These are phyloP conservation scores for Oeneis ivallda DNA, from an alignment of 2,888 invertebrate species.

Conservation along the genomic window DNA sequence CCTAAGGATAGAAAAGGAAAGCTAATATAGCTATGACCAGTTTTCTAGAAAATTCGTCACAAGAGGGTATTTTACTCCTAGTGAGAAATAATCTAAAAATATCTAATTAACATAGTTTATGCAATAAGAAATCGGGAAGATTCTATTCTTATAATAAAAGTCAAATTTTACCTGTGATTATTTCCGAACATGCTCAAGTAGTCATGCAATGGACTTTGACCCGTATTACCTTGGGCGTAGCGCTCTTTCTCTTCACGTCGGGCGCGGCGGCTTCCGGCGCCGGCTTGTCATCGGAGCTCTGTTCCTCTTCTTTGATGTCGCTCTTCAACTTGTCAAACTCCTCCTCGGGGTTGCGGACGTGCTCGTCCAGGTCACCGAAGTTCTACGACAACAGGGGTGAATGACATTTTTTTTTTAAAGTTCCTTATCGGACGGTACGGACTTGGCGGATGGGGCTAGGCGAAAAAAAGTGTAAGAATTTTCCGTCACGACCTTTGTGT, in stretches of 20 bases:
- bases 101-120: too few species aligned
- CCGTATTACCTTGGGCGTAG: constrained; percentile 67
- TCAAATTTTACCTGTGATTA: constrained; percentile 18
- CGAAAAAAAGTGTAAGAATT: too few species aligned
- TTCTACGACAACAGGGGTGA: constrained; percentile 54
- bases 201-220: constrained; percentile 18
- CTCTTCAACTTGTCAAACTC: constrained; percentile 88
- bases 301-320: constrained; percentile 60
- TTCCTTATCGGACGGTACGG: too few species aligned
- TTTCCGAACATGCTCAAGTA: background rate
- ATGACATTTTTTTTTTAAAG: background rate
- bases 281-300: constrained; percentile 52
- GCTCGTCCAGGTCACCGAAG: constrained; percentile 77
- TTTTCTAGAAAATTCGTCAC: too few species aligned
- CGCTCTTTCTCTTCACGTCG: constrained; percentile 70
- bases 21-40: too few species aligned
- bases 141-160: too few species aligned
- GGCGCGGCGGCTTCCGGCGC: constrained; percentile 57
- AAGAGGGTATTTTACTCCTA: too few species aligned
- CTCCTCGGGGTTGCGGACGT: constrained; percentile 82
- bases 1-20: too few species aligned
- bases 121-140: too few species aligned
- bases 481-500: too few species aligned
- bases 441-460: too few species aligned
- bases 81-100: too few species aligned